Evolutionary conservation across 2,888 invertebrate species (phyloP), one percentile per base, ranked within the genome.

Genomic region (Pristionchus exspectatus): DNA sequence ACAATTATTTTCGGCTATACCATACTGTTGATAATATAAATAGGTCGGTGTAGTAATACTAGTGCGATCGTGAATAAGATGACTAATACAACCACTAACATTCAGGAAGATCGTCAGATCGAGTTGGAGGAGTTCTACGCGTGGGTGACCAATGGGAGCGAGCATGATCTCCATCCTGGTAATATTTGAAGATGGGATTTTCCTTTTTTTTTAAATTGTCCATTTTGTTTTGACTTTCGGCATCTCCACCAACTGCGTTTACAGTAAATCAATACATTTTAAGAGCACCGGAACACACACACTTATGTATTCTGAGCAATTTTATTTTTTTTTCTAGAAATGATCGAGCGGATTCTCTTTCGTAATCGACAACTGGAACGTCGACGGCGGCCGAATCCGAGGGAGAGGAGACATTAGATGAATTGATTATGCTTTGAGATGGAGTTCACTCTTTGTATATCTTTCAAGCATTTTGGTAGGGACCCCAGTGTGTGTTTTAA

Each of bases 81-180:
- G 12, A 59, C 12, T 59, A 69, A 24, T 66, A 24, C 12, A 63
- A 63, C n/a, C 27, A 24, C 30, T 18, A 56, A 16, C 18, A 38
- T 74, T 88, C 30, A 88, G 88, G 59, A 59, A 27, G 88, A 88
- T 1, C 38, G 38, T 24, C 33, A 30, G 77, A 66, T 59, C 24
- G 88, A 88, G 77, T 24, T 77, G 88, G 77, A 72, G 77, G 88
- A 88, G 77, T 88, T 88, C 77, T 74, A 77, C 56, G 88, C 88
- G 54, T 88, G 88, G 88, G 74, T 88, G 27, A 77, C 77, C 27
- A 88, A 88, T 27, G 88, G 88, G 14, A 72, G 56, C 38, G 77
- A 74, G 38, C 21, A 77, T 5, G 88, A 88, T 59, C 63, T 88
- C 1, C n/a, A 24, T 33, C 56, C 72, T 4, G 88, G 81, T 27